Evolutionary conservation across 2,113 vertebrate genomes (phyloP).

Genomic region (Junco hyemalis): DNA sequence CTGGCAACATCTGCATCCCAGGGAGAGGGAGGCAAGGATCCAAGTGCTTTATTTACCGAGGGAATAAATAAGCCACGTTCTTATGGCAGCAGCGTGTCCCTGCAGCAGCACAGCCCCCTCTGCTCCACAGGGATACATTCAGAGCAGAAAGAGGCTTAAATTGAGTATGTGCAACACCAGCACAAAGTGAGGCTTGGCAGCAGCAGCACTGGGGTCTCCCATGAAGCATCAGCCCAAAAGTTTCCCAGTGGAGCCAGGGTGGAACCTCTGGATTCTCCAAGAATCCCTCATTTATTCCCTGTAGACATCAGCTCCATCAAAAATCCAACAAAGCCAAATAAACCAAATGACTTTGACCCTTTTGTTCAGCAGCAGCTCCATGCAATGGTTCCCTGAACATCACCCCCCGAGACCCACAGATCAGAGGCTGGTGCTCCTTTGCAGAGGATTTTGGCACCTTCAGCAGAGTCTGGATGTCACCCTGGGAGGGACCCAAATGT

Average conservation of each 20-base stretch:
- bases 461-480: not conserved
- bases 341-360: accelerated
- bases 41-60: not conserved
- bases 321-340: not conserved
- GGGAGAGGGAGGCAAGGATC: not conserved
- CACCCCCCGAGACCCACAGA: not conserved
- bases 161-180: not conserved
- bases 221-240: not conserved
- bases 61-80: not conserved
- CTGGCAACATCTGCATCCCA: not conserved
- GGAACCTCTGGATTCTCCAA: not conserved
- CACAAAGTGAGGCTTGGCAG: not conserved
- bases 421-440: not conserved
- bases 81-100: not conserved
- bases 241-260: not conserved
- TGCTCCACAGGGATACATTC: not conserved
- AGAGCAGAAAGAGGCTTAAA: not conserved
- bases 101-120: not conserved
- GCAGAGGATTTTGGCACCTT: not conserved
- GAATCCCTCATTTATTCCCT: not conserved
- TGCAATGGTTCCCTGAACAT: accelerated
- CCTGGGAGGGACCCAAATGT: not conserved
- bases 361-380: not conserved
- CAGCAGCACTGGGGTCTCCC: not conserved
- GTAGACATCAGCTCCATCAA: not conserved